A percentile compares a stretch with the other conserved stretches of the same genome.
Evolutionary conservation across 2,888 invertebrate genomes (phyloP).

Genomic region (Brachypalpus laphriformis): DNA sequence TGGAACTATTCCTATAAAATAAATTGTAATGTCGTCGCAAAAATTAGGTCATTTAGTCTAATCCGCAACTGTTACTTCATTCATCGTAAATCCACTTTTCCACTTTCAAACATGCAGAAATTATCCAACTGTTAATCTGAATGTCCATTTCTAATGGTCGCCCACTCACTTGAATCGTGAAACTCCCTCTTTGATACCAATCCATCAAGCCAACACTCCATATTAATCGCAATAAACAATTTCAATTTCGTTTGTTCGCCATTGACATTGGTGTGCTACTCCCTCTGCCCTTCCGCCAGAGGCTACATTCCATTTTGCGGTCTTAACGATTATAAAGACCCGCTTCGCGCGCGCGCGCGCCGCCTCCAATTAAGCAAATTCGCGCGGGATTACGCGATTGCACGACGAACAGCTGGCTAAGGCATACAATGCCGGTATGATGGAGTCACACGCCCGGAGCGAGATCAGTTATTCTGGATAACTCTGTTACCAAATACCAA

Average conservation of each 20-base stretch:
- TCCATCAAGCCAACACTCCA: conserved; percentile 35
- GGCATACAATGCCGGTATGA: neutral
- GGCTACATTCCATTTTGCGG: neutral
- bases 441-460: neutral
- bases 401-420: neutral
- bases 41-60: neutral
- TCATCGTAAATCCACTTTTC: neutral
- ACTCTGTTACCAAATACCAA: conserved; percentile 10
- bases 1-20: too few relatives aligned
- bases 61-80: neutral
- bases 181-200: conserved; percentile 4
- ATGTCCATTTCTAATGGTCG: neutral
- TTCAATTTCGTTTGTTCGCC: conserved; percentile 45
- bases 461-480: conserved; percentile 5
- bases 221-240: conserved; percentile 51
- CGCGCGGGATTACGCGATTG: conserved; percentile 27
- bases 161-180: neutral
- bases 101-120: neutral
- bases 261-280: conserved; percentile 50
- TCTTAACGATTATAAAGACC: neutral
- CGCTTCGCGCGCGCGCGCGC: neutral
- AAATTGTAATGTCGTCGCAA: too few relatives aligned
- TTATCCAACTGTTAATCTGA: conserved; percentile 10
- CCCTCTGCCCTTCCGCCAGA: neutral
- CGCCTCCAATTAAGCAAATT: conserved; percentile 8